A percentile compares a stretch with the other conserved stretches of the same genome.
These are phyloP conservation scores for Brachyhypopomus gauderio DNA, from an alignment of 2,113 vertebrate genomes.

Conservation along the genomic window DNA sequence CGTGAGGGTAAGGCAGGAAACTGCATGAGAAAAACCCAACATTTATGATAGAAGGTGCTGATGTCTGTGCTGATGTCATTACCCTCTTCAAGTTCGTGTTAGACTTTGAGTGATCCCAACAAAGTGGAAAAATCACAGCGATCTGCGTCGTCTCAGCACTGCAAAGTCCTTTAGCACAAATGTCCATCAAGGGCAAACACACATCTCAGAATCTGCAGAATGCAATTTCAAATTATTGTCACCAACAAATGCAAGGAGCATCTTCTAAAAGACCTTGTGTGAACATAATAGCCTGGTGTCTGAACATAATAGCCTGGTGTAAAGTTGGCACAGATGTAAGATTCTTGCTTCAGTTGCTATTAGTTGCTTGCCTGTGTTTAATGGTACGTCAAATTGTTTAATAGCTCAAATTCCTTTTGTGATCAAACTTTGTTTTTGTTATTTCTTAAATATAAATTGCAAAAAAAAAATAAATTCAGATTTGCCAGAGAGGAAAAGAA, in stretches of 20 bases:
- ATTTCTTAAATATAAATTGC: neutral
- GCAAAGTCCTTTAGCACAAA: neutral
- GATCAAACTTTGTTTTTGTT: too few relatives aligned
- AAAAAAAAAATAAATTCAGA: neutral
- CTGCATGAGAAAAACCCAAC: neutral
- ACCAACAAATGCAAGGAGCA: too few relatives aligned
- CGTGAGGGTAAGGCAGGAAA: constrained; percentile 24
- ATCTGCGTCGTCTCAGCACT: neutral
- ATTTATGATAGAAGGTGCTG: neutral
- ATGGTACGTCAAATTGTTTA: too few relatives aligned
- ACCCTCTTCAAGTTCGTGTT: neutral
- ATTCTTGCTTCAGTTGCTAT: too few relatives aligned
- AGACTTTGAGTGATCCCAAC: neutral
- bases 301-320: too few relatives aligned
- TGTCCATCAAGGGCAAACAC: neutral
- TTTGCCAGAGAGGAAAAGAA: neutral
- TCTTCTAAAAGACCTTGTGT: too few relatives aligned
- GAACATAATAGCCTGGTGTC: too few relatives aligned
- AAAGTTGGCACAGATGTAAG: too few relatives aligned
- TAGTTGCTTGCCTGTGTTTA: too few relatives aligned
- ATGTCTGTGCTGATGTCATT: neutral
- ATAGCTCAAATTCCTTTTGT: too few relatives aligned
- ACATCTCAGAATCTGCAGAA: neutral
- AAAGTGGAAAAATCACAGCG: neutral
- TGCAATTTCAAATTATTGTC: too few relatives aligned